phyloP scores from a whole-genome alignment of 1,140 invertebrate species.

The Araneus ventricosus region DNA sequence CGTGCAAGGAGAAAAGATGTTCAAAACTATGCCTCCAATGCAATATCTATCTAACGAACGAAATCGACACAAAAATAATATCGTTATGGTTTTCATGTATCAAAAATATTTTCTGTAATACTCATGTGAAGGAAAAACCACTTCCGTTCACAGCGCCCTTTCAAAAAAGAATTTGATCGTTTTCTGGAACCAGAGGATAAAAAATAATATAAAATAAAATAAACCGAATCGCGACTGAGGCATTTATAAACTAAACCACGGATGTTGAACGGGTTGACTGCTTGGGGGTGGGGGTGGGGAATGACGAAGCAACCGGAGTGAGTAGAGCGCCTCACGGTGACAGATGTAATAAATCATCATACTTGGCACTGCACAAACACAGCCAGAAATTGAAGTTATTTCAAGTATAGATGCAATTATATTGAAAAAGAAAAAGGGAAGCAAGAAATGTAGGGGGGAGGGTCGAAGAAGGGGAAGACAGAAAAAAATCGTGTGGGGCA shows the following conservation, averaged over 20 bases:
- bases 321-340: slow-evolving; percentile 40
- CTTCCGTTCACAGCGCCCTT: neutral
- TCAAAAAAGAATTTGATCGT: neutral
- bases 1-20: too few species aligned
- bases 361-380: slow-evolving; percentile 61
- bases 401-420: slow-evolving; percentile 70
- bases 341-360: slow-evolving; percentile 64
- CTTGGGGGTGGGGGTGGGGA: neutral
- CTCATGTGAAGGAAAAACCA: neutral
- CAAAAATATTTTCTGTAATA: neutral
- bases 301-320: slow-evolving; percentile 22
- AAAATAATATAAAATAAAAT: neutral
- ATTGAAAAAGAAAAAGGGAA: slow-evolving; percentile 34
- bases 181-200: neutral
- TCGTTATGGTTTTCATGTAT: neutral
- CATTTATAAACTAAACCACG: slow-evolving; percentile 3
- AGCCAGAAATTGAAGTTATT: slow-evolving; percentile 73
- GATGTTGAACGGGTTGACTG: slow-evolving; percentile 34
- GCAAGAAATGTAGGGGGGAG: neutral
- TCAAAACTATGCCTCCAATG: too few species aligned
- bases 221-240: slow-evolving; percentile 2
- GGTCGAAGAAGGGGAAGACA: neutral
- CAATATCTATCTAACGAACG: too few species aligned
- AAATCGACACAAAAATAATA: neutral
- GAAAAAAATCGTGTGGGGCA: neutral